phyloP scores from a whole-genome alignment of 2,888 invertebrate genomes.

The Drosophila anomelani region DNA sequence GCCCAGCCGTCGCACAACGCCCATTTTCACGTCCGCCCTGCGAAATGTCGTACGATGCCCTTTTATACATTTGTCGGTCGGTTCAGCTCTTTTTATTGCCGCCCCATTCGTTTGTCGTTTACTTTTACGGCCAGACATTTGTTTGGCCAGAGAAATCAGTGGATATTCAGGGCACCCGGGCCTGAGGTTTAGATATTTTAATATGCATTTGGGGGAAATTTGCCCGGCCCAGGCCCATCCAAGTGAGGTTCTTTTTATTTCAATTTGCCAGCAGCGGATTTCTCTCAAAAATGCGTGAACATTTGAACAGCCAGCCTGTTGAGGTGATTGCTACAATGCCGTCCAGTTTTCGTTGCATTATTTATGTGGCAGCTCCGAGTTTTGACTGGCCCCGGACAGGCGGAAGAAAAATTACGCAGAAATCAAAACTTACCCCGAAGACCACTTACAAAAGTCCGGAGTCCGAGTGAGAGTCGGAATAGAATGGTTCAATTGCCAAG shows the following conservation, averaged over 20 bases:
- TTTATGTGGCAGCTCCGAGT: slow-evolving; percentile 55
- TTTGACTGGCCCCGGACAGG: slow-evolving; percentile 58
- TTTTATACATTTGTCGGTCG: slow-evolving; percentile 41
- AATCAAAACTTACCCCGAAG: slow-evolving; percentile 77
- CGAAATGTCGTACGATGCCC: slow-evolving; percentile 68
- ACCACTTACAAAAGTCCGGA: slow-evolving; percentile 62
- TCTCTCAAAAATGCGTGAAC: slow-evolving; percentile 68
- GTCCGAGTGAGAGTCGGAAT: slow-evolving; percentile 27
- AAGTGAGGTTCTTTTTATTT: slow-evolving; percentile 77
- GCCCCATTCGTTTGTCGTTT: slow-evolving; percentile 77
- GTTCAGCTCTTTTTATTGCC: slow-evolving; percentile 69
- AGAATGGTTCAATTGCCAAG: slow-evolving; percentile 13
- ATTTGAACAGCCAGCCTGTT: slow-evolving; percentile 50
- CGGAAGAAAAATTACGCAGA: slow-evolving; percentile 66
- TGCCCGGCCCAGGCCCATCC: slow-evolving; percentile 40
- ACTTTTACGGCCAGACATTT: slow-evolving; percentile 78
- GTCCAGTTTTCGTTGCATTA: slow-evolving; percentile 58
- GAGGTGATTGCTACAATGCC: slow-evolving; percentile 50
- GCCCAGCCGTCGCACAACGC: slow-evolving; percentile 52
- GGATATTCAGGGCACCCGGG: slow-evolving; percentile 30
- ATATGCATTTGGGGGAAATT: slow-evolving; percentile 82
- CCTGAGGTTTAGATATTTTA: slow-evolving; percentile 71
- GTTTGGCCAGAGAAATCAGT: slow-evolving; percentile 67
- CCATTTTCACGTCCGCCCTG: slow-evolving; percentile 18
- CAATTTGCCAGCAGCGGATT: slow-evolving; percentile 57